Conservation (phyloP, 2,888 invertebrate species). For the Macrosiphum euphorbiae region DNA sequence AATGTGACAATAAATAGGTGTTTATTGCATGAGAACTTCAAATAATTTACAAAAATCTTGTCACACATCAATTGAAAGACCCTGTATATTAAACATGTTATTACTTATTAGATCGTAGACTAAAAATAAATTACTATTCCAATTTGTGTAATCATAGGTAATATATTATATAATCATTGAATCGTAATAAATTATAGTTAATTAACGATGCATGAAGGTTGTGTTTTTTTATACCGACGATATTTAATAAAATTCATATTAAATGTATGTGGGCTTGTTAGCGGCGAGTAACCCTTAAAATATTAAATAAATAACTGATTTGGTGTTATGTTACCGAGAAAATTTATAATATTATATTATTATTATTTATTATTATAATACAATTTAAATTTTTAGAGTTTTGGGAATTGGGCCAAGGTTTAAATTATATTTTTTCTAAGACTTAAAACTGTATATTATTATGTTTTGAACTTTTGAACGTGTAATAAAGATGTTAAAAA, state of each 20-base stretch:
- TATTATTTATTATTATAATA: not conserved
- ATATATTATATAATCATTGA: not conserved
- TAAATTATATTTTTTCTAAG: slow-evolving; percentile 15
- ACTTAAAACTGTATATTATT: not conserved
- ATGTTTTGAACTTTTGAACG: not conserved
- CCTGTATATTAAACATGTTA: not conserved
- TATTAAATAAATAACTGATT: not conserved
- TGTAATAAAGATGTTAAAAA: not conserved
- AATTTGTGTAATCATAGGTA: not conserved
- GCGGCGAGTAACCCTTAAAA: not conserved
- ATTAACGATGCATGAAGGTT: not conserved
- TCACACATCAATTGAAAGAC: not conserved
- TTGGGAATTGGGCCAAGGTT: slow-evolving; percentile 18
- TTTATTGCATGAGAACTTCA: too few species aligned
- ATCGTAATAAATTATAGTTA: not conserved
- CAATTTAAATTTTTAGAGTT: not conserved
- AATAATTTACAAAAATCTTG: too few species aligned
- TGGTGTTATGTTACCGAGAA: not conserved
- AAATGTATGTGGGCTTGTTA: not conserved
- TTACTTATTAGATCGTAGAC: not conserved
- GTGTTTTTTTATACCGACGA: not conserved
- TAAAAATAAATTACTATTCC: not conserved
- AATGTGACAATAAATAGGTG: not conserved
- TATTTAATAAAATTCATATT: not conserved
- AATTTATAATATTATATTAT: not conserved